Evolutionary conservation across 2,113 vertebrate species (phyloP), one percentile per base, ranked within the genome.

Genomic region (Octodon degus): DNA sequence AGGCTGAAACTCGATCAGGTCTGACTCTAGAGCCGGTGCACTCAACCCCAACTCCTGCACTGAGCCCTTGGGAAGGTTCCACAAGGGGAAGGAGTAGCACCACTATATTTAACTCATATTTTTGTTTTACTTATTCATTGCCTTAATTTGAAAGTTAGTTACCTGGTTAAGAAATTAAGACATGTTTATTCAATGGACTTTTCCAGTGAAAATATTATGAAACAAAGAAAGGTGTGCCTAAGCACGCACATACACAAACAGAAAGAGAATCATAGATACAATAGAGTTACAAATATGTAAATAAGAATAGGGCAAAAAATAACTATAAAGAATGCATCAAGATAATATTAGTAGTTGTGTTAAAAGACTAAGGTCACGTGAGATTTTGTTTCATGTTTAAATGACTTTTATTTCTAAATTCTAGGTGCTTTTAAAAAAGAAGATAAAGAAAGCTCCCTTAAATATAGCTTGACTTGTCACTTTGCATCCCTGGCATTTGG

Each of bases 401-500:
- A 62, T 68, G 14, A 90, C 80, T 60, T 40, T 76, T 93, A 14
- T 74, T 91, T 87, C 34, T 92, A 87, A 92, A 87, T 82, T 93
- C 82, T 14, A 70, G 24, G 13, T 0, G 1, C 6, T 67, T 40
- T 87, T 70, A 68, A 27, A 70, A 1, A 5, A 91, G 1, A 84
- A 60, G 32, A 79, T 80, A 90, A 70, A 9, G 84, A 94, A 95
- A 81, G 27, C 25, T 22, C 86, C 63, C 83, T 47, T 10, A 65
- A 97, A 89, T 24, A 55, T 53, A 88, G 65, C 47, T 90, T 63
- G 63, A 60, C 22, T 85, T 93, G n/a, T 7, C 55, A 68, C 86
- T 94, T 87, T 91, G 16, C 88, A 68, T 86, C 62, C 53, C 19
- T 91, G 93, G 58, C 82, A 91, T 89, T 95, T 86, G 5, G 83